A percentile compares a stretch with the other conserved stretches of the same genome.
Conservation (phyloP, 2,888 invertebrate genomes). For the Hirtodrosophila histrioides region DNA sequence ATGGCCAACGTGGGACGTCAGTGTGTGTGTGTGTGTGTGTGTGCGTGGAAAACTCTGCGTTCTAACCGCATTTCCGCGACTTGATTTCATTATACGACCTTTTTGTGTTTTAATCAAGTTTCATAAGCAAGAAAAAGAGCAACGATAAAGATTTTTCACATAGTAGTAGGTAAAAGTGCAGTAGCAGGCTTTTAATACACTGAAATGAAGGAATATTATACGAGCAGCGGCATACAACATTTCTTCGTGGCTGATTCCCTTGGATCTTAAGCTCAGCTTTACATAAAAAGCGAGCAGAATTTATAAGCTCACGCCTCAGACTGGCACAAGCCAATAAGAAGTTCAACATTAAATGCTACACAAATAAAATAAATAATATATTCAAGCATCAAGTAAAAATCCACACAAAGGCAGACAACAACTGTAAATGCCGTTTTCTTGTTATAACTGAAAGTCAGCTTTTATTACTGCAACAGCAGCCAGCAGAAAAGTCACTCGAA, state of each 20-base stretch:
- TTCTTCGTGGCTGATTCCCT: background rate
- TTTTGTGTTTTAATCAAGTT: slow-evolving; percentile 35
- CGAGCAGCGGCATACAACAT: background rate
- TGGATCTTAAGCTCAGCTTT: background rate
- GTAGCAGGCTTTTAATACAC: background rate
- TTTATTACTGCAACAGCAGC: slow-evolving; percentile 40
- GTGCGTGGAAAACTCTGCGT: slow-evolving; percentile 14
- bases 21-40: slow-evolving; percentile 5
- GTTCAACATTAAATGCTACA: slow-evolving; percentile 24
- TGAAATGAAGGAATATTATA: too few relatives aligned
- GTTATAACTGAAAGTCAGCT: slow-evolving; percentile 41
- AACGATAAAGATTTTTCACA: slow-evolving; percentile 2
- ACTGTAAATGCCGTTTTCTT: slow-evolving; percentile 32
- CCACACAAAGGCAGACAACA: slow-evolving; percentile 22
- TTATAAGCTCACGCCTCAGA: slow-evolving; percentile 2
- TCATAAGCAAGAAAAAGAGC: slow-evolving; percentile 10
- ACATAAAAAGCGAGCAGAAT: background rate
- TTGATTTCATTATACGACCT: slow-evolving; percentile 53
- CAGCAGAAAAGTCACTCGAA: slow-evolving; percentile 16
- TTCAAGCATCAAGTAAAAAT: slow-evolving; percentile 17
- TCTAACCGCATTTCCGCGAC: slow-evolving; percentile 38
- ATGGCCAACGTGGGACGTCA: background rate
- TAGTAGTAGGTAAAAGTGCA: slow-evolving; percentile 3
- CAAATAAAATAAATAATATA: slow-evolving; percentile 24
- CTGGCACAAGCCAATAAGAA: slow-evolving; percentile 12